A percentile compares a stretch with the other conserved stretches of the same genome.
Evolutionary conservation across 2,113 vertebrate genomes (phyloP).

Genomic region (Rhipidura dahli): DNA sequence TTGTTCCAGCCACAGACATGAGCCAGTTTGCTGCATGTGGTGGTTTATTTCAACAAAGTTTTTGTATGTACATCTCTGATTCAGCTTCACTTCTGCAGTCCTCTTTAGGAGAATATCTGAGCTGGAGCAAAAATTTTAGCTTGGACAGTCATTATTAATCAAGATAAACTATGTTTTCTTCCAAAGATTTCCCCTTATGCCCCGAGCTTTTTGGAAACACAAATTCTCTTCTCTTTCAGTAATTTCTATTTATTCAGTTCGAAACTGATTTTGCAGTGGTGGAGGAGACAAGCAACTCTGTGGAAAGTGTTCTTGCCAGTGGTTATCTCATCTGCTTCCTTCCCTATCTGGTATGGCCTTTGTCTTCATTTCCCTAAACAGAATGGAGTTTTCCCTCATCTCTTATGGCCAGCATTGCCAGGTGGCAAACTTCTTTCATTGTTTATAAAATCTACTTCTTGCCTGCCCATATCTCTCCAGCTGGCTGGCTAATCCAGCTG

Average conservation of each 20-base stretch:
- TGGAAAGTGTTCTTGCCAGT: neutral
- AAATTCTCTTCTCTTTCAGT: neutral
- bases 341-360: neutral
- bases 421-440: neutral
- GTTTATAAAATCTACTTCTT: neutral
- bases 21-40: neutral
- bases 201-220: neutral
- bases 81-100: neutral
- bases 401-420: neutral
- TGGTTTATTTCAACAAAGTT: neutral
- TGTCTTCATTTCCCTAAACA: neutral
- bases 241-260: fast-evolving
- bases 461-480: neutral
- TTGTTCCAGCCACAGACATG: neutral
- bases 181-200: neutral
- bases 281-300: neutral
- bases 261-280: neutral
- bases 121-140: neutral
- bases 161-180: neutral
- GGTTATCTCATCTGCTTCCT: neutral
- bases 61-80: neutral
- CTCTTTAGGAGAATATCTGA: neutral
- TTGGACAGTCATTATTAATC: neutral
- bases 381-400: neutral
- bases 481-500: neutral